A percentile compares a stretch with the other conserved stretches of the same genome.
Evolutionary conservation across 2,797 vertebrate species (phyloP).

Genomic region (Acipenser oxyrinchus): DNA sequence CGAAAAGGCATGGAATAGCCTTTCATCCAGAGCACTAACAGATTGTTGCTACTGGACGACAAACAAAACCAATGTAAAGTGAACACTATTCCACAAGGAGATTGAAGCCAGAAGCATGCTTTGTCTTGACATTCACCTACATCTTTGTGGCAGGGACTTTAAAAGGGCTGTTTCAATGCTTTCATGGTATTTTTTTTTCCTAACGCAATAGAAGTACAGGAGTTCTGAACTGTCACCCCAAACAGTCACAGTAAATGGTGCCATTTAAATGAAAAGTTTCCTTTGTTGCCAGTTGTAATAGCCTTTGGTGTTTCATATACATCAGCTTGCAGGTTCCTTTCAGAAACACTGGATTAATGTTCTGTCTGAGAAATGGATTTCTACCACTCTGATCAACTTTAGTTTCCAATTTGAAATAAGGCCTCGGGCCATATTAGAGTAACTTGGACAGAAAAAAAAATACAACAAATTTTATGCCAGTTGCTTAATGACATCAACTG

Average conservation of each 20-base stretch:
- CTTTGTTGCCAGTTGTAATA: not conserved
- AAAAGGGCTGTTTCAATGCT: conserved; percentile 94
- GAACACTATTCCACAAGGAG: conserved; percentile 21
- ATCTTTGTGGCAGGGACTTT: conserved; percentile 82
- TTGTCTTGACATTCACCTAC: conserved; percentile 57
- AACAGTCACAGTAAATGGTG: conserved; percentile 19
- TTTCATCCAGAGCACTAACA: too few species aligned
- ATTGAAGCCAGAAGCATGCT: too few species aligned
- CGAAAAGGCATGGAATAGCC: conserved; percentile 95
- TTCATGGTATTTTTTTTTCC: conserved; percentile 68
- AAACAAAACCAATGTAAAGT: conserved; percentile 27
- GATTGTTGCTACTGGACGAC: conserved; percentile 8
- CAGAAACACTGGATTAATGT: not conserved
- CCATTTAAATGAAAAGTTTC: not conserved
- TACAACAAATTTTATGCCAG: too few species aligned
- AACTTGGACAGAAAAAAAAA: too few species aligned
- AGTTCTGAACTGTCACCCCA: conserved; percentile 57
- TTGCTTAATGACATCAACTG: too few species aligned
- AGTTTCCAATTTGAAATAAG: not conserved
- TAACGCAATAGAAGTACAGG: conserved; percentile 83
- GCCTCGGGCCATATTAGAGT: too few species aligned
- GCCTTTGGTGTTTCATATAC: conserved; percentile 15
- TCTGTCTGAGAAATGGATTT: conserved; percentile 8
- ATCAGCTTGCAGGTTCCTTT: conserved; percentile 28
- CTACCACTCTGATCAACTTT: not conserved